Percentiles rank a stretch among this genome's conserved stretches.
These are phyloP conservation scores for Cryptotermes secundus DNA, from an alignment of 1,140 invertebrate species.

Conservation along the genomic window DNA sequence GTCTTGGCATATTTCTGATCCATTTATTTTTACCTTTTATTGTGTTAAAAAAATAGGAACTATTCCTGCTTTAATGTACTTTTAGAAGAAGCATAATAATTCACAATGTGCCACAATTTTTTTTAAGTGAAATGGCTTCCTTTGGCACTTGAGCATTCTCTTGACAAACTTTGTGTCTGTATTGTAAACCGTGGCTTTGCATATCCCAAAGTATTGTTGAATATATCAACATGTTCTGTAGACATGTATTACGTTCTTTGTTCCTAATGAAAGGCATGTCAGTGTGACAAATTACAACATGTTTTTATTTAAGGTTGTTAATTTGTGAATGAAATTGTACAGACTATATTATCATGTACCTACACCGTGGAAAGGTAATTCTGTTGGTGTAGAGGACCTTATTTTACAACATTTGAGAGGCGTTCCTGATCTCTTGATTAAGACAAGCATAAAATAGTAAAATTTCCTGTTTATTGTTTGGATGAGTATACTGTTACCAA, in stretches of 20 bases:
- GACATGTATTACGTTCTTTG: not conserved
- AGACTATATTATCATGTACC: not conserved
- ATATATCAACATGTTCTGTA: not conserved
- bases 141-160: not conserved
- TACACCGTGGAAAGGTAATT: not conserved
- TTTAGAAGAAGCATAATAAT: not conserved
- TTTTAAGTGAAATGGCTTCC: not conserved
- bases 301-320: not conserved
- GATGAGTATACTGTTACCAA: not conserved
- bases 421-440: not conserved
- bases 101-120: not conserved
- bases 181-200: not conserved
- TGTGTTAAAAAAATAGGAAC: not conserved
- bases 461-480: not conserved
- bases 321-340: not conserved
- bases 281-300: not conserved
- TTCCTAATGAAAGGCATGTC: conserved; percentile 1
- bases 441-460: not conserved
- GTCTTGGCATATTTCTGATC: not conserved
- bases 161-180: not conserved
- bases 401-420: not conserved
- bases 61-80: not conserved
- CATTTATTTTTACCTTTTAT: not conserved
- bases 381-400: not conserved
- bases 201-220: not conserved